Percentiles rank a stretch among this genome's conserved stretches.
Conservation (phyloP, 1,140 invertebrate genomes). For the Trichoplusia ni region DNA sequence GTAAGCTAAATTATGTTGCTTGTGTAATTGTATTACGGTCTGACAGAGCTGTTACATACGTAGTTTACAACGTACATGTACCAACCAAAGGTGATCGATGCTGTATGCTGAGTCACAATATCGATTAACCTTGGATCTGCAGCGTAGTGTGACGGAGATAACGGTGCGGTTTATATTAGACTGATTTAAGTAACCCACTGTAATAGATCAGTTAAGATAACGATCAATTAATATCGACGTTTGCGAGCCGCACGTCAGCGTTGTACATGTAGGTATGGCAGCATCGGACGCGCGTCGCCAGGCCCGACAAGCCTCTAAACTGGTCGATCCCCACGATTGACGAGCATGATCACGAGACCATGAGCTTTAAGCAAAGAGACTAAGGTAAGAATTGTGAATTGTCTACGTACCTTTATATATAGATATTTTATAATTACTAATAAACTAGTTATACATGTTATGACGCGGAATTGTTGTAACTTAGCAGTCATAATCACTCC, state of each 20-base stretch:
- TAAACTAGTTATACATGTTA: conserved; percentile 10
- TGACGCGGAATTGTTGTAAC: conserved; percentile 8
- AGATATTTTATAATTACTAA: conserved; percentile 27
- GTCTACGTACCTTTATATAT: conserved; percentile 35
- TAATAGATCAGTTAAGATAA: not conserved
- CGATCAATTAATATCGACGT: not conserved
- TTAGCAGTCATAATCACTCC: conserved; percentile 10
- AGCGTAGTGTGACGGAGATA: not conserved
- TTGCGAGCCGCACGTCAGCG: too few species aligned
- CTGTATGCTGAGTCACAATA: not conserved
- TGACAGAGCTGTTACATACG: too few species aligned
- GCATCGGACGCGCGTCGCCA: not conserved
- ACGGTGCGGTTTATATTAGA: not conserved
- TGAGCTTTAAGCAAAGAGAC: conserved; percentile 49
- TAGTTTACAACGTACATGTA: too few species aligned
- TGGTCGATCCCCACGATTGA: conserved; percentile 28
- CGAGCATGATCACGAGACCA: conserved; percentile 31
- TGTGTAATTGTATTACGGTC: too few species aligned
- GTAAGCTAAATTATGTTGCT: too few species aligned
- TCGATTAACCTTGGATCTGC: not conserved
- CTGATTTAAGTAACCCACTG: not conserved
- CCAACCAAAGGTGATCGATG: too few species aligned
- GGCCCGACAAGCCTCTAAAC: conserved; percentile 35
- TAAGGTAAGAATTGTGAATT: conserved; percentile 35
- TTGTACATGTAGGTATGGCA: not conserved